Evolutionary conservation across 2,113 vertebrate species (phyloP).

Genomic region (Hylia prasina): DNA sequence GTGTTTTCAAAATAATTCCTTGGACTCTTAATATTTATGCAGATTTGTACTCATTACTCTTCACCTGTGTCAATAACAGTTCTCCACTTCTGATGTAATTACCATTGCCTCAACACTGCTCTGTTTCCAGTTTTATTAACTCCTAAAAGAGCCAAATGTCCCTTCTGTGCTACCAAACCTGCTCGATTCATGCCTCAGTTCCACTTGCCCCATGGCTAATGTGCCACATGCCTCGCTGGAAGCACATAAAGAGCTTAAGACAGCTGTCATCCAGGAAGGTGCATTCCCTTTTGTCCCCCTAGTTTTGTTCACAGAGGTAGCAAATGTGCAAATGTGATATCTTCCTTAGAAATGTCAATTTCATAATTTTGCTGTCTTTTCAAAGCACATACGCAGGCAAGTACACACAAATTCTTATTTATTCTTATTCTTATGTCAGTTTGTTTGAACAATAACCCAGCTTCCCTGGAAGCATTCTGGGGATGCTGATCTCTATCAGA

Average conservation of each 20-base stretch:
- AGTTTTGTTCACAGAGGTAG: not conserved
- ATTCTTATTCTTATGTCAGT: not conserved
- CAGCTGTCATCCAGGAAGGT: not conserved
- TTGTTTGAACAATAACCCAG: not conserved
- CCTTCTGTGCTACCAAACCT: not conserved
- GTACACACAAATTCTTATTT: not conserved
- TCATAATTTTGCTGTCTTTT: not conserved
- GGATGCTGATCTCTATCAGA: not conserved
- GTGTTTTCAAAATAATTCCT: slow-evolving; percentile 11
- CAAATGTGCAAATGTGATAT: not conserved
- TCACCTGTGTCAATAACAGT: not conserved
- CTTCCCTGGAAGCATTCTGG: not conserved
- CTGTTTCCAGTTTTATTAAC: not conserved
- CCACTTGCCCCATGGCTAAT: not conserved
- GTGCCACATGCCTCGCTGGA: not conserved
- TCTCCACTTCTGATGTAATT: not conserved
- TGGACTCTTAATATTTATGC: not conserved
- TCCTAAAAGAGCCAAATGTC: not conserved
- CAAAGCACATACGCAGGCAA: not conserved
- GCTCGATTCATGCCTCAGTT: rapidly evolving
- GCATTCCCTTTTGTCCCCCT: not conserved
- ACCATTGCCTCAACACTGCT: not conserved
- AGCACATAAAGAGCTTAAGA: not conserved
- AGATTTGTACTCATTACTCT: not conserved
- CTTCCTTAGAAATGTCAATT: not conserved